Conservation (phyloP, 37 sponge, comb jelly and placozoan genomes). For the Beroe ovata region DNA sequence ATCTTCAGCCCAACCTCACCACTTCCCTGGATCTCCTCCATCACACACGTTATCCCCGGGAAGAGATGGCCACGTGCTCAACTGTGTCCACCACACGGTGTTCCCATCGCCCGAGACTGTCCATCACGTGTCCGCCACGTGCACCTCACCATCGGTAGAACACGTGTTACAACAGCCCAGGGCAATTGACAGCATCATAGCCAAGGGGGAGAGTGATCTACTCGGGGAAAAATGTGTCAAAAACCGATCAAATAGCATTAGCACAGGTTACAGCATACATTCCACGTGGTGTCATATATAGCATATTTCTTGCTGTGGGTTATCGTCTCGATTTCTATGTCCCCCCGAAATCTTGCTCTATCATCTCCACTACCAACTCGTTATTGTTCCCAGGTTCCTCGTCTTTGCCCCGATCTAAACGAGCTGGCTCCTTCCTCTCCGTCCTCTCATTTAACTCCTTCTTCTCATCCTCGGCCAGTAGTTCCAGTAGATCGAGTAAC, state of each 20-base stretch:
- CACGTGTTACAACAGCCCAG: background rate
- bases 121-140: no score
- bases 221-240: no score
- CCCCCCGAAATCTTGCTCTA: no score
- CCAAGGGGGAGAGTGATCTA: background rate
- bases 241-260: conserved; percentile 16
- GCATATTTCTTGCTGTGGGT: no score
- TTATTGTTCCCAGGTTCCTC: no score
- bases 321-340: no score
- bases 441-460: conserved; percentile 13
- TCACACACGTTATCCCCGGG: no score
- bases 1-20: no score
- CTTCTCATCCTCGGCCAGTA: conserved; percentile 26
- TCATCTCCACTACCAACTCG: no score
- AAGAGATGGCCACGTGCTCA: background rate
- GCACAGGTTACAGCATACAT: conserved; percentile 10
- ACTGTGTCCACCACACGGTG: background rate
- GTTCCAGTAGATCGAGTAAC: background rate
- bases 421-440: conserved; percentile 12
- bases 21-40: background rate
- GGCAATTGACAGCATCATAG: background rate
- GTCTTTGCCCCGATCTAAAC: conserved; percentile 5
- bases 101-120: background rate
- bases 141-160: background rate
- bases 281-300: no score